phyloP scores from a whole-genome alignment of 2,113 vertebrate genomes.

The Aphelocoma coerulescens region DNA sequence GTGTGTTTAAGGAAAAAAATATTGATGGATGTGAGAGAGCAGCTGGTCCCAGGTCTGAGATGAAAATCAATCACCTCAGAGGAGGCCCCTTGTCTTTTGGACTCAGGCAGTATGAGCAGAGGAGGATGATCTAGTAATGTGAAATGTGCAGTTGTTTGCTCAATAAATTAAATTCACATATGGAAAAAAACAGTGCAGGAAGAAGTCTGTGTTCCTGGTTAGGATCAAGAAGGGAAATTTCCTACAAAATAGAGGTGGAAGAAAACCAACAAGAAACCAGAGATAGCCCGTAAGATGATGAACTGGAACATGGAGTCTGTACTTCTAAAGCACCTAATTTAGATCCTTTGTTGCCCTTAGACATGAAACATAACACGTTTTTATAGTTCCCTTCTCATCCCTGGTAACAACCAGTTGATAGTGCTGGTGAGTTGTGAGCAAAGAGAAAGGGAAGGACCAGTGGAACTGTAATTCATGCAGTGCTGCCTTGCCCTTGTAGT shows the following conservation, averaged over 20 bases:
- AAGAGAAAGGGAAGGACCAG: background rate
- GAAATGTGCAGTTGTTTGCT: background rate
- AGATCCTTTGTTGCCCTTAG: background rate
- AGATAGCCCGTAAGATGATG: background rate
- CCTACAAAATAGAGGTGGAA: background rate
- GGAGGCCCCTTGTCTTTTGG: background rate
- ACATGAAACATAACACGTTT: background rate
- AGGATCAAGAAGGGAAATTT: background rate
- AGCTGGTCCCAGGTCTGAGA: background rate
- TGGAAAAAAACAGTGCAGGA: background rate
- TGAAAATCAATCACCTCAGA: background rate
- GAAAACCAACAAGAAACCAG: background rate
- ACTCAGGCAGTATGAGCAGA: background rate
- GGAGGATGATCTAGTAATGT: background rate
- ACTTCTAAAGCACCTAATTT: fast-evolving
- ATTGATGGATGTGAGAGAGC: background rate
- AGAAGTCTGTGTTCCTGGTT: background rate
- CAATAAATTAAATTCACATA: background rate
- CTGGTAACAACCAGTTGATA: background rate
- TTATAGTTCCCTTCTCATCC: background rate
- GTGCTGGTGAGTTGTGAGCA: background rate
- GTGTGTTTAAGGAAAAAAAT: background rate
- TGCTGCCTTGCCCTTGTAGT: background rate
- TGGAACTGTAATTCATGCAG: background rate
- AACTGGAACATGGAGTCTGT: background rate